Evolutionary conservation across 2,797 vertebrate genomes (phyloP), one percentile per base, ranked within the genome.

Genomic region (Taeniopygia guttata): DNA sequence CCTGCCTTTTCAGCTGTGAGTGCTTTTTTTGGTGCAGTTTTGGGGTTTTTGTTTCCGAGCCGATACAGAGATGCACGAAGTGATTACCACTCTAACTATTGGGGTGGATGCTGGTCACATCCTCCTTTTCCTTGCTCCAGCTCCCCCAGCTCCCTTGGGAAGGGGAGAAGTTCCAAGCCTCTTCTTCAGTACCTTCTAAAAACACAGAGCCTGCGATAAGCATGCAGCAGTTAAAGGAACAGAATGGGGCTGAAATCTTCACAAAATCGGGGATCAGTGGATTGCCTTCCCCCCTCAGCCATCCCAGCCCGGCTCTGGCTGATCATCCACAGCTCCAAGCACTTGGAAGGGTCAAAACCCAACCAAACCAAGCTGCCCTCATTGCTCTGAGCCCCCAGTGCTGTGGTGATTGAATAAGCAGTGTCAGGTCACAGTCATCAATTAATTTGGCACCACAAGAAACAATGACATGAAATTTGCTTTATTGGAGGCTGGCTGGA

Each of bases 21-120:
- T 27, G 40, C 12, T 40, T 58, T 72, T 36, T n/a, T 58, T 14
- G 9, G 46, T 3, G 22, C 58, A 40, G 13, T 34, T 80, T 60
- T 18, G 23, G 22, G 17, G 0, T 0, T 38, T 69, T 69, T 79
- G 73, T 83, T 81, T 84, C 68, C 58, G 46, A 68, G 75, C 67
- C 82, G 75, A 74, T 40, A 7, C 22, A 38, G 69, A 73, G 58
- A 84, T 29, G 34, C 80, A 94, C 80, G 90, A 85, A 73, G 26
- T 29, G 9, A 86, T 84, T 64, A 80, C 63, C 7, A 38, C 81
- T 89, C 51, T 16, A 77, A 69, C 58, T 75, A 2, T 1, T 20
- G 36, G 45, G 86, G 76, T 55, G 51, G 63, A 59, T 92, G 80
- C 52, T 34, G 80, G 90, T 85, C 90, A 76, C 69, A 96, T 84